Base-by-base conservation (phyloP, 2,888 invertebrate genomes). In the Hirtodrosophila confusa region DNA sequence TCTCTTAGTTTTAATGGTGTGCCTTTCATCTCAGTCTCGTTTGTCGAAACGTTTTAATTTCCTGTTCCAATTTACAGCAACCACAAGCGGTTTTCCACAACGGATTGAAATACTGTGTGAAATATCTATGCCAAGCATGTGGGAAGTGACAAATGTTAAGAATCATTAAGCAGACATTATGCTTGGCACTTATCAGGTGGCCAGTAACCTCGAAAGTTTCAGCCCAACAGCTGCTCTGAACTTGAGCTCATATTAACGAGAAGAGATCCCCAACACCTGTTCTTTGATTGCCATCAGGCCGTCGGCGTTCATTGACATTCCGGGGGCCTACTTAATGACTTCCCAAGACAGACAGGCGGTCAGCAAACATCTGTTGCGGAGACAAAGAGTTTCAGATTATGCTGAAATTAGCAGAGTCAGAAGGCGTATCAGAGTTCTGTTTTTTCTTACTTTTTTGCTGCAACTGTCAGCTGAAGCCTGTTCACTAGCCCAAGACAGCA, bases 331-430 rank as follows among this genome's bases (percentile, higher is more conserved):
- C 67, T 71, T 80, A 80, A 86, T 80, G 84, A 68, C 50, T 70
- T 61, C 65, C 37, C 65, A 62, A 40, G 53, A 35, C 40, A 27
- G 27, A 48, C 49, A 36, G 17, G 2, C 17, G 17, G 17, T 17
- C 17, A 48, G 39, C 48, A 11, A 62, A 79, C 79, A 80, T 79
- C 84, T 86, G 80, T 70, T 65, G 50, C 41, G 49, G 57, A 75
- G 58, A 69, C 65, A 62, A 76, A 75, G 51, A 68, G 51, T 64
- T 67, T 56, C 58, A 67, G 75, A 67, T 69, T 68, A 85, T 64
- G 83, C 60, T 78, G 48, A 78, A 87, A 87, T 87, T 87, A 87
- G 82, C 69, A 60, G 69, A 87, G 53, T 70, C 82, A 87, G 65
- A 56, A 72, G 86, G 78, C 86, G 69, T 87, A 86, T 65, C 87